Evolutionary conservation across 1,140 invertebrate genomes (phyloP), one percentile per base, ranked within the genome.

Genomic region (Scaptomyza montana): DNA sequence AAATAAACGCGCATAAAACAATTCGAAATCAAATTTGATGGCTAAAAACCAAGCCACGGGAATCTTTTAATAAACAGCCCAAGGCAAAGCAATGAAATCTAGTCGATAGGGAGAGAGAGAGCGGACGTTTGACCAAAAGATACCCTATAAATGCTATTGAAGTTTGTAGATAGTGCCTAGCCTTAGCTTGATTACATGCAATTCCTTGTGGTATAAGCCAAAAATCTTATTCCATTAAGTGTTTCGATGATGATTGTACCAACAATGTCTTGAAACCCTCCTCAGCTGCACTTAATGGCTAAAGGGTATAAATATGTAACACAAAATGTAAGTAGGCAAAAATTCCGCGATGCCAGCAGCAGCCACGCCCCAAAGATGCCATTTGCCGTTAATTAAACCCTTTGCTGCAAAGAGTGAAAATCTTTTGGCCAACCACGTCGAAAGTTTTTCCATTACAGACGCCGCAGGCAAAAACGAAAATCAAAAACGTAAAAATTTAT

Each of bases 401-500:
- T 66, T 68, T 65, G 65, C 39, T 50, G 53, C 57, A 50, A 45
- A 43, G 39, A 43, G 39, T 43, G 39, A 59, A 82, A 87, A 84
- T 81, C 72, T 75, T 56, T 67, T 72, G 76, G 76, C 62, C 73
- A 76, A 75, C 73, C 67, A 80, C 80, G 72, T 62, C 64, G 61
- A 86, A 86, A 86, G 82, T 86, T 86, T 86, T 86, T 82, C 82
- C 82, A 86, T 86, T 86, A 86, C 70, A 66, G 61, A 51, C 13
- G 78, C 84, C 84, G 71, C 62, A 46, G 7, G 68, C 75, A 75
- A 70, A 84, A 56, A 56, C 78, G 71, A 79, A 86, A 86, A 86
- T 86, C 82, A 86, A 86, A 89, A 89, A 89, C 30, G 85, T 90
- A 91, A 91, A 91, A 91, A 91, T 91, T 91, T 91, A 91, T 91